A percentile compares a stretch with the other conserved stretches of the same genome.
phyloP scores from a whole-genome alignment of 2,113 vertebrate species.

The Chiloscyllium plagiosum region DNA sequence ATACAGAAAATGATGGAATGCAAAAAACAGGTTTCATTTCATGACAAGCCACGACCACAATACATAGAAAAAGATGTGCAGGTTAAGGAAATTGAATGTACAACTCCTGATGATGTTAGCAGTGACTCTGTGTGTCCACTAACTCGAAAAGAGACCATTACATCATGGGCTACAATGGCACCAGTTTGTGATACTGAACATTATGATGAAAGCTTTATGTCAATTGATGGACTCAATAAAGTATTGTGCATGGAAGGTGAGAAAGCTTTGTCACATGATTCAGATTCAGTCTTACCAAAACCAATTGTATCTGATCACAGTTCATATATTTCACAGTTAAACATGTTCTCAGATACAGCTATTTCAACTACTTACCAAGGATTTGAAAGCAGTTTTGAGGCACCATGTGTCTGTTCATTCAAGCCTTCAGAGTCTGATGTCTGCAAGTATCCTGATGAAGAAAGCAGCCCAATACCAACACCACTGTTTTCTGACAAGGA shows the following conservation, averaged over 20 bases:
- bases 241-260: not conserved
- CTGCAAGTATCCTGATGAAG: not conserved
- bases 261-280: not conserved
- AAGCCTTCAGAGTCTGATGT: not conserved
- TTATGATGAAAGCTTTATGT: constrained; percentile 8
- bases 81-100: not conserved
- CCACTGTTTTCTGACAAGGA: not conserved
- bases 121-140: not conserved
- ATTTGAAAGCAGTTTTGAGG: not conserved
- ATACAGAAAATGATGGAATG: not conserved
- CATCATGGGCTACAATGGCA: not conserved
- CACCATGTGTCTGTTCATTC: not conserved
- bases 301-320: not conserved
- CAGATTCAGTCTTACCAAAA: not conserved
- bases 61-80: not conserved
- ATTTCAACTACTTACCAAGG: constrained; percentile 14
- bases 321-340: not conserved
- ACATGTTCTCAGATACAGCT: not conserved
- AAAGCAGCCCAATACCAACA: not conserved
- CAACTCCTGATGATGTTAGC: not conserved
- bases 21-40: not conserved
- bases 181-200: not conserved
- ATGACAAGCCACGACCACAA: not conserved
- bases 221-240: not conserved
- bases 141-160: constrained; percentile 15